Base-by-base conservation (phyloP, 1,140 invertebrate species). In the Caenorhabditis latens region DNA sequence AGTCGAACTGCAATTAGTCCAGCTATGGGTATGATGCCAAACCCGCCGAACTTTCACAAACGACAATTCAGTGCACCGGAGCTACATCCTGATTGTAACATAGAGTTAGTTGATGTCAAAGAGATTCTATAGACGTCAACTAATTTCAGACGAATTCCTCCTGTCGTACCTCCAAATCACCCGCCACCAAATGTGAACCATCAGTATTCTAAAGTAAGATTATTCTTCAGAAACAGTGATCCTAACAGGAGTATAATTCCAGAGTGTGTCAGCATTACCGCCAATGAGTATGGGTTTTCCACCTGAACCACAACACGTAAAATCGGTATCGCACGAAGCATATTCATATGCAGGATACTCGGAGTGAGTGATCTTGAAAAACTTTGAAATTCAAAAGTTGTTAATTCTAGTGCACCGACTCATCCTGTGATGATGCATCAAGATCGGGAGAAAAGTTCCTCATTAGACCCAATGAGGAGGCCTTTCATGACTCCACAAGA, bases 401-500 rank as follows among this genome's bases (percentile, higher is more conserved):
- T 2, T 24, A 6, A 50, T 50, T 79, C 24, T 19, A 79, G 71
- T 4, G 11, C 11, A 79, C 71, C 16, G 11, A 2, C 13, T 13
- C 71, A 79, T n/a, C 71, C 50, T 19, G 71, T 46, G 9, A 50
- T 79, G 43, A 48, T 75, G 46, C 61, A 50, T 24, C n/a, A 19
- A 50, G 53, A 53, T 79, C 71, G 71, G 71, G 71, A 79, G 42
- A 79, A 79, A 21, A 79, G 71, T 21, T 79, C 40, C n/a, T 79
- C 71, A 50, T 53, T 79, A n/a, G 71, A 79, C 71, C 71, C 71
- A 79, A 79, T 79, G 71, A 79, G 71, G n/a, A 79, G 71, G 71
- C 71, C 71, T 13, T 79, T 50, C 19, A 79, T 79, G 46, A 79
- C 71, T 43, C 46, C 71, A 50, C 71, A 79, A 50, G 46, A 79